Evolutionary conservation across 2,888 invertebrate species (phyloP).

Genomic region (Globia sparganii): DNA sequence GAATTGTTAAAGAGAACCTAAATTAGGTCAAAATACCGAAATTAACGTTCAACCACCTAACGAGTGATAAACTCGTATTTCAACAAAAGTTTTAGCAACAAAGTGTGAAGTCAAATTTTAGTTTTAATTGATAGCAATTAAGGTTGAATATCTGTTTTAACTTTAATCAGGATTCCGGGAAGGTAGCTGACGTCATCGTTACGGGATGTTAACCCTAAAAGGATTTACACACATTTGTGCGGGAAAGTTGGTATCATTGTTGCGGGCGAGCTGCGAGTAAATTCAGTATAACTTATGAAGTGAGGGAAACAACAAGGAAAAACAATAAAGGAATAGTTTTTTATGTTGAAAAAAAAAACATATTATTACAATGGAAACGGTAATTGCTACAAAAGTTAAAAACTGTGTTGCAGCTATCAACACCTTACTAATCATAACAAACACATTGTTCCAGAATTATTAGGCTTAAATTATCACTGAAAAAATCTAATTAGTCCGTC

Average conservation of each 20-base stretch:
- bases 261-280: neutral
- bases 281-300: too few species aligned
- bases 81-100: conserved; percentile 40
- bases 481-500: too few species aligned
- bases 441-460: too few species aligned
- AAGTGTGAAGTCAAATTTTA: conserved; percentile 40
- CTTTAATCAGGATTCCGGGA: conserved; percentile 33
- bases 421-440: too few species aligned
- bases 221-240: neutral
- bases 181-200: conserved; percentile 22
- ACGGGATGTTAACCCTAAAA: conserved; percentile 7
- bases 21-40: conserved; percentile 37
- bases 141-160: conserved; percentile 37
- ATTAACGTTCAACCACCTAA: conserved; percentile 38
- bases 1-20: conserved; percentile 37
- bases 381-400: too few species aligned
- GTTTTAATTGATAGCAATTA: conserved; percentile 49
- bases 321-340: too few species aligned
- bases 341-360: too few species aligned
- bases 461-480: too few species aligned
- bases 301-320: too few species aligned
- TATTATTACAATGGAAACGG: too few species aligned
- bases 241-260: neutral
- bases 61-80: conserved; percentile 48
- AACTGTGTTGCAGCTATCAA: too few species aligned